Percentiles rank a stretch among this genome's conserved stretches.
phyloP scores from a whole-genome alignment of 2,113 vertebrate species.

The Rhea americana region DNA sequence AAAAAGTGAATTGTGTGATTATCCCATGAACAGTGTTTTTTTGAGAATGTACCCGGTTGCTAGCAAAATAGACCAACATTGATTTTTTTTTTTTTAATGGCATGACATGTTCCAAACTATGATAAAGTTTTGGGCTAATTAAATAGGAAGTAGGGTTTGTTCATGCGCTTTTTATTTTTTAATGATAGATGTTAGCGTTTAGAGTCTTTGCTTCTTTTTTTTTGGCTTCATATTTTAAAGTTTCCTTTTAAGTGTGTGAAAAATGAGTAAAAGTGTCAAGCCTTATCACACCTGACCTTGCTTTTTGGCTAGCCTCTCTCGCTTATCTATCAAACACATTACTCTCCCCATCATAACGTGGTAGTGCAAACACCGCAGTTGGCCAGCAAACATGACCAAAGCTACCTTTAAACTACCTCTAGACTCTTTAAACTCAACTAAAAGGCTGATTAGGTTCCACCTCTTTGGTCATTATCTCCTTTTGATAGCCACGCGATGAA shows the following conservation, averaged over 20 bases:
- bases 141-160: conserved; percentile 63
- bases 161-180: conserved; percentile 28
- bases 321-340: conserved; percentile 85
- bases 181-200: conserved; percentile 53
- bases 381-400: conserved; percentile 75
- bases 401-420: conserved; percentile 75
- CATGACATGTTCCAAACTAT: conserved; percentile 53
- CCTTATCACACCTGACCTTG: conserved; percentile 80
- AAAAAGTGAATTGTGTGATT: conserved; percentile 19
- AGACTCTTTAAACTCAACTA: conserved; percentile 77
- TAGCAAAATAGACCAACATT: conserved; percentile 24
- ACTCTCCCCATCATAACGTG: conserved; percentile 81
- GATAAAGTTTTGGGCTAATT: conserved; percentile 68
- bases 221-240: conserved; percentile 67
- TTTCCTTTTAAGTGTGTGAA: conserved; percentile 80
- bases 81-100: background rate
- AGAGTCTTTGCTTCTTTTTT: conserved; percentile 38
- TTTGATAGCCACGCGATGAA: conserved; percentile 80
- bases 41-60: conserved; percentile 4
- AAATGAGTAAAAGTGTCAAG: conserved; percentile 79
- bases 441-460: conserved; percentile 80
- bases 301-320: conserved; percentile 73
- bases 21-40: conserved; percentile 2
- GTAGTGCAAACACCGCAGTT: conserved; percentile 76
- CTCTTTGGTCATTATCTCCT: conserved; percentile 81